Conservation (phyloP, 2,888 invertebrate genomes). For the Rosalia funebris region DNA sequence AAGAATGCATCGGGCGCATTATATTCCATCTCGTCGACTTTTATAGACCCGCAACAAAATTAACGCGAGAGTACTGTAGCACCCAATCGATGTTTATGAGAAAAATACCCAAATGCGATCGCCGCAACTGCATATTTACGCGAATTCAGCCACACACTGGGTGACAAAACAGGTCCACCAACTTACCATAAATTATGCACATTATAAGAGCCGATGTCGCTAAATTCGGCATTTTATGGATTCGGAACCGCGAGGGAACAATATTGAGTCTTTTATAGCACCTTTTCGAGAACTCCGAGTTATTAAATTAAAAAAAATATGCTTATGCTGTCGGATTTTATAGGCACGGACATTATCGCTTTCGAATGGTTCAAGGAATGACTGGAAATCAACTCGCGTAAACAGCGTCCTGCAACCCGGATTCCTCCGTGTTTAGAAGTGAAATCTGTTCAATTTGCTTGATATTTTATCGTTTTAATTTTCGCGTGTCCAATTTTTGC, state of each 20-base stretch:
- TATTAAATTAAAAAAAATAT: constrained; percentile 38
- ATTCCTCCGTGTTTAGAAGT: not conserved
- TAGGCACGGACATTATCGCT: too few species aligned
- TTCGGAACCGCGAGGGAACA: constrained; percentile 33
- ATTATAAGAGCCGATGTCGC: constrained; percentile 43
- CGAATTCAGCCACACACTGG: constrained; percentile 49
- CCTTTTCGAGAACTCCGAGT: constrained; percentile 35
- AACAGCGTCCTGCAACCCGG: not conserved
- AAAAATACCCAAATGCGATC: constrained; percentile 57
- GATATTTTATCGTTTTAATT: constrained; percentile 49
- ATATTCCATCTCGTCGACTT: constrained; percentile 56
- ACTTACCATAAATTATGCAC: constrained; percentile 51
- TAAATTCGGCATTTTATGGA: constrained; percentile 46
- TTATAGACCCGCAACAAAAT: constrained; percentile 54
- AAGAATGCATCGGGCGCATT: constrained; percentile 44
- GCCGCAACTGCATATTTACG: constrained; percentile 45
- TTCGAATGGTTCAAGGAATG: constrained; percentile 6
- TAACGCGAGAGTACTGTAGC: constrained; percentile 54
- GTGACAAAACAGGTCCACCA: constrained; percentile 42
- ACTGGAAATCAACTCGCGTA: constrained; percentile 22
- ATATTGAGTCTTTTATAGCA: constrained; percentile 37
- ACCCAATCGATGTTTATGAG: constrained; percentile 56
- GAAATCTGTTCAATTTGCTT: constrained; percentile 21
- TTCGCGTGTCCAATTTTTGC: constrained; percentile 38
- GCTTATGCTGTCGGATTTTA: constrained; percentile 15